phyloP scores from a whole-genome alignment of 2,888 invertebrate species.

The Melanophora roralis region DNA sequence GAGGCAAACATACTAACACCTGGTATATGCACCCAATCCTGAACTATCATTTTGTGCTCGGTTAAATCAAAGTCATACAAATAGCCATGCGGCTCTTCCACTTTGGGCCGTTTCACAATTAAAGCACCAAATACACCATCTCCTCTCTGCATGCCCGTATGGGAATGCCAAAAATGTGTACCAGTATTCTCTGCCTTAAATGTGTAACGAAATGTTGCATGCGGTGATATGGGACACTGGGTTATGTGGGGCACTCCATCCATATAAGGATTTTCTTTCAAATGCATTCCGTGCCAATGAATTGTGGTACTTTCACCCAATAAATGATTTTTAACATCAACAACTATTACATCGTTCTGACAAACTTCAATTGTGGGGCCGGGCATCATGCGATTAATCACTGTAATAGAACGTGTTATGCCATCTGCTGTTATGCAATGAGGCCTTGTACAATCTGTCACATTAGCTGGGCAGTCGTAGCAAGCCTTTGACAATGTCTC shows the following conservation, averaged over 20 bases:
- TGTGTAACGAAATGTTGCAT: slow-evolving; percentile 85
- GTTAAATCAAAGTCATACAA: slow-evolving; percentile 87
- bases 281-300: slow-evolving; percentile 95
- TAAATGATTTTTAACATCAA: slow-evolving; percentile 88
- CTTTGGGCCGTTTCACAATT: slow-evolving; percentile 84
- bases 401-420: slow-evolving; percentile 84
- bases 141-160: slow-evolving; percentile 89
- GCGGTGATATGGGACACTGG: slow-evolving; percentile 89
- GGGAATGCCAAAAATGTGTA: slow-evolving; percentile 92
- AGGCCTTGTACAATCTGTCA: slow-evolving; percentile 84
- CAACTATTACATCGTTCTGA: slow-evolving; percentile 88
- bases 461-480: slow-evolving; percentile 86
- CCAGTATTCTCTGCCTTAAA: slow-evolving; percentile 86
- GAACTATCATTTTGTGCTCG: slow-evolving; percentile 85
- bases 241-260: slow-evolving; percentile 92
- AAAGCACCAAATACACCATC: slow-evolving; percentile 90
- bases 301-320: slow-evolving; percentile 89
- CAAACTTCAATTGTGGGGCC: slow-evolving; percentile 93
- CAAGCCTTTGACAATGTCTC: slow-evolving; percentile 93
- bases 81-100: slow-evolving; percentile 81
- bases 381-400: slow-evolving; percentile 91
- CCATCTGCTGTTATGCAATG: slow-evolving; percentile 93
- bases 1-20: slow-evolving; percentile 86
- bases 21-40: slow-evolving; percentile 89
- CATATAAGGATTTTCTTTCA: slow-evolving; percentile 88